These are phyloP conservation scores for Philereme vetulata DNA, from an alignment of 2,888 invertebrate species.

Conservation along the genomic window DNA sequence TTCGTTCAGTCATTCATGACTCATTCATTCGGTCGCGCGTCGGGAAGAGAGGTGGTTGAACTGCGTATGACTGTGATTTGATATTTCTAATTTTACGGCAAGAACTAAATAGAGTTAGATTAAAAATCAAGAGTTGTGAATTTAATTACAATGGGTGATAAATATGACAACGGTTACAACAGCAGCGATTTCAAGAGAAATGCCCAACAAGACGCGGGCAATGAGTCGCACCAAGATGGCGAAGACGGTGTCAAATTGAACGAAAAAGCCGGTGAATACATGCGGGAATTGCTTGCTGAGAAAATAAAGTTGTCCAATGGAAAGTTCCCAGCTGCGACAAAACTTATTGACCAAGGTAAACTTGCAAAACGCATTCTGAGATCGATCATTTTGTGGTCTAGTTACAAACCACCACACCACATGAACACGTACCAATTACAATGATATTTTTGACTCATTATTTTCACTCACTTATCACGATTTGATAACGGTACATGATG, in stretches of 20 bases:
- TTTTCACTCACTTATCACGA: background rate
- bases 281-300: slow-evolving; percentile 88
- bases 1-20: no score
- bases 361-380: background rate
- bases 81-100: no score
- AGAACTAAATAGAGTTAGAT: background rate
- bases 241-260: slow-evolving; percentile 83
- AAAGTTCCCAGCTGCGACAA: slow-evolving; percentile 87
- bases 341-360: slow-evolving; percentile 80
- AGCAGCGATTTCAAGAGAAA: slow-evolving; percentile 79
- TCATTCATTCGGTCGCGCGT: no score
- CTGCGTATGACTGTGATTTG: no score
- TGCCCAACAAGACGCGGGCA: slow-evolving; percentile 52
- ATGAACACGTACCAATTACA: no score
- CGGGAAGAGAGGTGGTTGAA: no score
- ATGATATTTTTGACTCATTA: no score
- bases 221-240: slow-evolving; percentile 70
- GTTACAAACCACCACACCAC: background rate
- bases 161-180: slow-evolving; percentile 75
- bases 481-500: slow-evolving; percentile 5
- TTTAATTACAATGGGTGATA: slow-evolving; percentile 58
- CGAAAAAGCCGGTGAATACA: slow-evolving; percentile 91
- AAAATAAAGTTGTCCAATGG: slow-evolving; percentile 86
- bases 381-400: background rate
- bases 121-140: slow-evolving; percentile 13